phyloP scores from a whole-genome alignment of 2,888 invertebrate species.

The Gymnocheta viridis region DNA sequence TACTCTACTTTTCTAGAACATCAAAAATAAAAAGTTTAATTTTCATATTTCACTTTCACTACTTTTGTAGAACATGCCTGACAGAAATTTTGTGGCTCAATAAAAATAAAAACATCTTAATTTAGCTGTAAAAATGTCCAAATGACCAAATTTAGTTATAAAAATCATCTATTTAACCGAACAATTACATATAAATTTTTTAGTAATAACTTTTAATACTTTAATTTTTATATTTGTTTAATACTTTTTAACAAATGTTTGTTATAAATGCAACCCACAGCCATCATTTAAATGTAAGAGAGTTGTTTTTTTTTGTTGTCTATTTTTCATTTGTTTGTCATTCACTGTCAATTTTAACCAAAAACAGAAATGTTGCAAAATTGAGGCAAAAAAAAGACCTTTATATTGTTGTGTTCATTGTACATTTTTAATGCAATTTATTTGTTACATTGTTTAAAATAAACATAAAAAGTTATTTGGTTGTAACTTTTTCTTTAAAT shows the following conservation, averaged over 20 bases:
- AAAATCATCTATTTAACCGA: too few relatives aligned
- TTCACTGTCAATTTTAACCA: too few relatives aligned
- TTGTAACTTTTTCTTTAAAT: conserved; percentile 24
- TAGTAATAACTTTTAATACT: not conserved
- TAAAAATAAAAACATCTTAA: too few relatives aligned
- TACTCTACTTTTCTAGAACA: too few relatives aligned
- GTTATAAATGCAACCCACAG: conserved; percentile 13
- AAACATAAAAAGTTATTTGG: conserved; percentile 29
- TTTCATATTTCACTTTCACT: too few relatives aligned
- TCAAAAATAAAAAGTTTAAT: too few relatives aligned
- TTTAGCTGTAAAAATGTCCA: too few relatives aligned
- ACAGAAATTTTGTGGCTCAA: too few relatives aligned
- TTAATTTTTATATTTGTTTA: not conserved
- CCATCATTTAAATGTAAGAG: conserved; percentile 2
- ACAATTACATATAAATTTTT: too few relatives aligned
- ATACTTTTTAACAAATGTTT: not conserved
- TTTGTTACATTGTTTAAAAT: conserved; percentile 37
- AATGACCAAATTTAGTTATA: too few relatives aligned
- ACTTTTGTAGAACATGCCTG: too few relatives aligned
- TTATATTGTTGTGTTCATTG: conserved; percentile 8
- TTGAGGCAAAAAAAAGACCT: conserved; percentile 10
- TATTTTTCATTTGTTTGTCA: conserved; percentile 10
- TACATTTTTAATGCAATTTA: conserved; percentile 61
- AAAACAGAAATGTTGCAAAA: not conserved
- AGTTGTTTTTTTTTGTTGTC: not conserved